Percentiles rank a stretch among this genome's conserved stretches.
These are phyloP conservation scores for Lysandra coridon DNA, from an alignment of 2,888 invertebrate genomes.

Conservation along the genomic window DNA sequence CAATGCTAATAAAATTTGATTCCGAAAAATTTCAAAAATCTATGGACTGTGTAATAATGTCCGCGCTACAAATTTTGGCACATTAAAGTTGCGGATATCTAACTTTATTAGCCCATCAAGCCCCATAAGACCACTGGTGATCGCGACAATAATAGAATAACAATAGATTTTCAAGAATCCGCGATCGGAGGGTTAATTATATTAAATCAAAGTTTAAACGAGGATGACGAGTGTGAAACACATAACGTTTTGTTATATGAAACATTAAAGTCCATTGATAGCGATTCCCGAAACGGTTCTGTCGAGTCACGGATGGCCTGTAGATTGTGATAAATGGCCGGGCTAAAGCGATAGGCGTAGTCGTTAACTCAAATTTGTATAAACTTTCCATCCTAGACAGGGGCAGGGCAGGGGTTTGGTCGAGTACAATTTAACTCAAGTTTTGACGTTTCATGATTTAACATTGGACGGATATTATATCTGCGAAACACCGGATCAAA, in stretches of 20 bases:
- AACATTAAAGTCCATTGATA: background rate
- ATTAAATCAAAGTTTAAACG: too few relatives aligned
- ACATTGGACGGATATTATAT: slow-evolving; percentile 50
- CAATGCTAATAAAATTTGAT: too few relatives aligned
- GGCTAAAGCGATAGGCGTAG: slow-evolving; percentile 50
- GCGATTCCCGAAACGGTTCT: slow-evolving; percentile 19
- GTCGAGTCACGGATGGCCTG: slow-evolving; percentile 45
- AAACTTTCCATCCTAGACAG: slow-evolving; percentile 54
- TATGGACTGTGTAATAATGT: too few relatives aligned
- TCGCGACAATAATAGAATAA: too few relatives aligned
- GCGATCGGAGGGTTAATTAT: too few relatives aligned
- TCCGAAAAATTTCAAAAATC: too few relatives aligned
- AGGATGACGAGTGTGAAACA: background rate
- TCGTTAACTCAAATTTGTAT: slow-evolving; percentile 67
- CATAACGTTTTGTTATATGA: background rate
- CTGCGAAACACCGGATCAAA: background rate
- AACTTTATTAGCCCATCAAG: too few relatives aligned
- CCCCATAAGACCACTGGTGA: too few relatives aligned
- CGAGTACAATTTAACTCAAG: slow-evolving; percentile 56
- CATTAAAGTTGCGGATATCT: too few relatives aligned
- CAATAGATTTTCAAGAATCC: too few relatives aligned
- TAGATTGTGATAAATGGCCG: slow-evolving; percentile 64
- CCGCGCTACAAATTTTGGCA: too few relatives aligned
- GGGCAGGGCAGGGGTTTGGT: slow-evolving; percentile 54
- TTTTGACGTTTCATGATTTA: slow-evolving; percentile 51